phyloP scores from a whole-genome alignment of 2,797 vertebrate species.

The Staurois parvus region DNA sequence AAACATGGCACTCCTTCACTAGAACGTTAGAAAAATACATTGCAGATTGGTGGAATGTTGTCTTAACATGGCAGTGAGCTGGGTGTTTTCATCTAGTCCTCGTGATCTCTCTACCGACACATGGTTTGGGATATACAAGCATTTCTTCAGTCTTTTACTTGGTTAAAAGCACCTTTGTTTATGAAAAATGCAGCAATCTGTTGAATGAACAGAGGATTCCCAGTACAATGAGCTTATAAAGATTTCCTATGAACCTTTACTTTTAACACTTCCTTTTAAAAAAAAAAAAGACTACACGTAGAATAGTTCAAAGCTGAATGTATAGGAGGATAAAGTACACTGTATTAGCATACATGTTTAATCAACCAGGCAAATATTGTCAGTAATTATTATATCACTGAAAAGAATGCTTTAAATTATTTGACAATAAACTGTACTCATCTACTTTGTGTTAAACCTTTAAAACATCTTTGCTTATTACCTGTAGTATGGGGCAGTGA shows the following conservation, averaged over 20 bases:
- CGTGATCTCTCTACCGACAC: background rate
- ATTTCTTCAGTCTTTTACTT: constrained; percentile 4
- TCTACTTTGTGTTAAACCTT: background rate
- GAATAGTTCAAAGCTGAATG: too few species aligned
- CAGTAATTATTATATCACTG: background rate
- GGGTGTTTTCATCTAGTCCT: background rate
- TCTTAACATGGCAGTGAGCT: constrained; percentile 64
- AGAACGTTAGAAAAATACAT: constrained; percentile 75
- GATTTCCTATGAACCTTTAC: constrained; percentile 13
- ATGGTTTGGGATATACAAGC: background rate
- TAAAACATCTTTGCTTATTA: background rate
- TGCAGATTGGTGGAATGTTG: constrained; percentile 55
- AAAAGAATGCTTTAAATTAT: background rate
- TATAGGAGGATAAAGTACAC: background rate
- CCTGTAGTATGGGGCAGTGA: background rate
- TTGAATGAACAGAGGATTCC: background rate
- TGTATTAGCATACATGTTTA: background rate
- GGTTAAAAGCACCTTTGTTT: constrained; percentile 7
- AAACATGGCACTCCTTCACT: constrained; percentile 71
- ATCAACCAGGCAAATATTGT: background rate
- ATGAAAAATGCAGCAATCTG: constrained; percentile 1
- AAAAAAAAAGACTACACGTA: background rate
- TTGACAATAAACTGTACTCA: background rate
- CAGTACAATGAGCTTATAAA: background rate
- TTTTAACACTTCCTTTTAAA: constrained; percentile 2